A percentile compares a stretch with the other conserved stretches of the same genome.
Conservation (phyloP, 2,888 invertebrate genomes). For the Axea sp. region DNA sequence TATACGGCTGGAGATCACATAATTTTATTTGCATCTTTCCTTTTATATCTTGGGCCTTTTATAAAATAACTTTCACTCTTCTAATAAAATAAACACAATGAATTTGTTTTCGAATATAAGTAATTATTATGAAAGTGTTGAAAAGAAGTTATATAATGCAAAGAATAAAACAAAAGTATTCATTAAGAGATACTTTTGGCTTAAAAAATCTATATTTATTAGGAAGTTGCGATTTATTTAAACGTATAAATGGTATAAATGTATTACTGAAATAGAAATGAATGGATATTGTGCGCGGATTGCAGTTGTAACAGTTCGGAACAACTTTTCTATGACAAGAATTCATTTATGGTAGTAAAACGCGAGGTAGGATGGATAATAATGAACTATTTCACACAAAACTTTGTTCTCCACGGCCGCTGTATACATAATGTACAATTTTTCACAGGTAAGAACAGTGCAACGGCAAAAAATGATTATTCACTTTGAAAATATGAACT, state of each 20-base stretch:
- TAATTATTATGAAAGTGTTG: too few species aligned
- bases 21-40: too few species aligned
- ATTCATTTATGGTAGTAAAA: slow-evolving; percentile 36
- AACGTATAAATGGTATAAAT: slow-evolving; percentile 24
- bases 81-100: too few species aligned
- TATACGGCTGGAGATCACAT: too few species aligned
- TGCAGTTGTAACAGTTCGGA: slow-evolving; percentile 33
- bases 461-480: slow-evolving; percentile 12
- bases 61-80: too few species aligned
- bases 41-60: too few species aligned
- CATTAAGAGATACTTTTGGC: too few species aligned
- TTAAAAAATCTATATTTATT: slow-evolving; percentile 21
- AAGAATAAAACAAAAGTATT: too few species aligned
- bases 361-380: slow-evolving; percentile 14
- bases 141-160: too few species aligned
- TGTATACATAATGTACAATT: slow-evolving; percentile 13
- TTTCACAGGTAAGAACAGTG: neutral
- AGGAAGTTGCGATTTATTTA: slow-evolving; percentile 25
- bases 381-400: slow-evolving; percentile 41
- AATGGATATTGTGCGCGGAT: slow-evolving; percentile 42
- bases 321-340: slow-evolving; percentile 44
- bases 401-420: slow-evolving; percentile 23
- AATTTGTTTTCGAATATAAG: too few species aligned
- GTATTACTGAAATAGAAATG: slow-evolving; percentile 25
- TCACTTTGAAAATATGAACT: too few species aligned